Percentiles rank a stretch among this genome's conserved stretches.
Evolutionary conservation across 2,888 invertebrate genomes (phyloP).

Genomic region (Cabera pusaria): DNA sequence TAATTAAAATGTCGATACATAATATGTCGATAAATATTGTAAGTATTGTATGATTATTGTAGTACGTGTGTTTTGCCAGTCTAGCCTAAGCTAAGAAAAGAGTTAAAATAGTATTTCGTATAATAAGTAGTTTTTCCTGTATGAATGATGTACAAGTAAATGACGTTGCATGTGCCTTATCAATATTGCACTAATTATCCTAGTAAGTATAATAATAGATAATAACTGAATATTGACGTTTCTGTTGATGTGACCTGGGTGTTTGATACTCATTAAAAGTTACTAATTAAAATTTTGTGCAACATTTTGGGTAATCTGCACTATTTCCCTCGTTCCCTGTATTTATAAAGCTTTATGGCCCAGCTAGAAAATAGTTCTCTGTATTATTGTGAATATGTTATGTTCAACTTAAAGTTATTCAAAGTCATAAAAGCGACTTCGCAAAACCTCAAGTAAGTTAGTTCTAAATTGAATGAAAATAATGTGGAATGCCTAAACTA

Average conservation of each 20-base stretch:
- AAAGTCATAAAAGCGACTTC: too few relatives aligned
- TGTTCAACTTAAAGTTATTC: slow-evolving; percentile 1
- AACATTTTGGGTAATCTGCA: slow-evolving; percentile 38
- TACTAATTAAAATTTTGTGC: slow-evolving; percentile 65
- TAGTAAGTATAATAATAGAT: slow-evolving; percentile 36
- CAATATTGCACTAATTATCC: slow-evolving; percentile 40
- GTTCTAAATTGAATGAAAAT: slow-evolving; percentile 5
- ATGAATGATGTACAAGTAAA: slow-evolving; percentile 15
- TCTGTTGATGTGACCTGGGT: slow-evolving; percentile 82
- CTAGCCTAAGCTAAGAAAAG: slow-evolving; percentile 79
- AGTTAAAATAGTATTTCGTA: slow-evolving; percentile 62
- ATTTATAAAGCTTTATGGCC: slow-evolving; percentile 17
- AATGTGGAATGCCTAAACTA: slow-evolving; percentile 22
- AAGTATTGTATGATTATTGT: slow-evolving; percentile 29
- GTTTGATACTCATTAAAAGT: slow-evolving; percentile 59
- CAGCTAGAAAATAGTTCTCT: slow-evolving; percentile 12
- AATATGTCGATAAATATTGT: slow-evolving; percentile 31
- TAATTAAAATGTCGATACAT: slow-evolving; percentile 27
- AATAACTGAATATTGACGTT: slow-evolving; percentile 37
- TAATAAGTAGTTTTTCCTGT: slow-evolving; percentile 28
- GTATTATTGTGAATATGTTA: slow-evolving; percentile 4
- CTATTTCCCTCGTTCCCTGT: slow-evolving; percentile 6
- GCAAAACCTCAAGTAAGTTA: too few relatives aligned
- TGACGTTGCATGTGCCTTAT: slow-evolving; percentile 30
- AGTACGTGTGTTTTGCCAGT: slow-evolving; percentile 72